phyloP scores from a whole-genome alignment of 92 coral and sea anemone genomes.

The Blastomussa wellsi region DNA sequence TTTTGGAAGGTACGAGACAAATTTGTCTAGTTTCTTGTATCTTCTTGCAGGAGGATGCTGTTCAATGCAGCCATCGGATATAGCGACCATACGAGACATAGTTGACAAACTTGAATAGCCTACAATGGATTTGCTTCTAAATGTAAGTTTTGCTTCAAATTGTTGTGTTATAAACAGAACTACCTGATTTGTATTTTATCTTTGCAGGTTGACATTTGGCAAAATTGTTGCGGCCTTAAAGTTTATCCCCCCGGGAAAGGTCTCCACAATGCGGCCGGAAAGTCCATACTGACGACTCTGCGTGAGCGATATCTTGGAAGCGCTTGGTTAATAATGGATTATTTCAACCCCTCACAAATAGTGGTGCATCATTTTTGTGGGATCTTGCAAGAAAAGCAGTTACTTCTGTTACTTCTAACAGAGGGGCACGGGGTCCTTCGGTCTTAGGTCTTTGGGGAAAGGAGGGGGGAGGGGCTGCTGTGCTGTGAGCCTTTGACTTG shows the following conservation, averaged over 20 bases:
- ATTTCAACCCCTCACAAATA: not conserved
- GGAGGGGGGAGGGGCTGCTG: no score
- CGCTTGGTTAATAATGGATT: not conserved
- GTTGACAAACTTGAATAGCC: constrained; percentile 3
- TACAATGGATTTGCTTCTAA: not conserved
- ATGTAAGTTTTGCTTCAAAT: not conserved
- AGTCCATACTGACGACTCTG: not conserved
- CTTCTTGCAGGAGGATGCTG: constrained; percentile 74
- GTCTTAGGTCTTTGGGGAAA: no score
- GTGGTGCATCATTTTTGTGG: not conserved
- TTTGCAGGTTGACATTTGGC: no score
- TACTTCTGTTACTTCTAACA: no score
- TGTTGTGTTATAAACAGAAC: no score
- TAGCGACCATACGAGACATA: constrained; percentile 45
- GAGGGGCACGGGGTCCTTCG: no score
- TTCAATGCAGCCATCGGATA: constrained; percentile 56
- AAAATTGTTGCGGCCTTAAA: no score
- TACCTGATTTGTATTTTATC: no score
- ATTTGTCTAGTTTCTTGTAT: not conserved
- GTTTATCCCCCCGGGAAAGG: not conserved
- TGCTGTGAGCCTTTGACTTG: no score
- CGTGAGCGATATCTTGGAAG: not conserved
- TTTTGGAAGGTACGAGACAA: no score
- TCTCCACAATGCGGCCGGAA: not conserved
- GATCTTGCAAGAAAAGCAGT: not conserved